These are phyloP conservation scores for Formica selysi DNA, from an alignment of 1,140 invertebrate genomes.

Conservation along the genomic window DNA sequence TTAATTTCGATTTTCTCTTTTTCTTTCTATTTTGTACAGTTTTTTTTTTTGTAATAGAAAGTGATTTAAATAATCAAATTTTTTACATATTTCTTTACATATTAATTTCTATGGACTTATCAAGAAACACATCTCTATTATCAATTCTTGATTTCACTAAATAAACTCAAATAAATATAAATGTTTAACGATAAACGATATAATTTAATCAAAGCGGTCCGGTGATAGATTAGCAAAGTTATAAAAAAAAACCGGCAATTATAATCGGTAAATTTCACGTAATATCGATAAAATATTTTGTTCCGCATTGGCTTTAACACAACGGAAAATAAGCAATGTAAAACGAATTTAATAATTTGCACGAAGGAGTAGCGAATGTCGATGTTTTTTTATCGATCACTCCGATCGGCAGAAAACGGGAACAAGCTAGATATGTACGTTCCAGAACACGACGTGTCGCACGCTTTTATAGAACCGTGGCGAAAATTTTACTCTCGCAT, in stretches of 20 bases:
- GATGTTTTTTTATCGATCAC: neutral
- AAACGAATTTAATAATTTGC: neutral
- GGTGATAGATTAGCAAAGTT: neutral
- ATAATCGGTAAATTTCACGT: neutral
- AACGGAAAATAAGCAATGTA: constrained; percentile 2
- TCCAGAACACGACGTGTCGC: neutral
- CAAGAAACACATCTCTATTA: neutral
- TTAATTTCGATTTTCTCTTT: neutral
- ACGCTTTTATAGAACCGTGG: neutral
- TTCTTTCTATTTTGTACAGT: neutral
- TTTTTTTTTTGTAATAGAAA: neutral
- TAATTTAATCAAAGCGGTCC: neutral
- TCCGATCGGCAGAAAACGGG: neutral
- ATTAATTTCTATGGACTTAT: neutral
- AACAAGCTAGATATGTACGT: neutral
- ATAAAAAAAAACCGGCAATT: constrained; percentile 41
- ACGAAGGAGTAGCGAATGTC: neutral
- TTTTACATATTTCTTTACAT: neutral
- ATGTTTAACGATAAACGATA: neutral
- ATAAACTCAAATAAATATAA: neutral
- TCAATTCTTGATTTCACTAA: neutral
- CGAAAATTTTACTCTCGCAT: constrained; percentile 17
- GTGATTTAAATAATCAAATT: neutral
- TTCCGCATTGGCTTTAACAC: constrained; percentile 11
- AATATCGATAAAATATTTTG: constrained; percentile 15